Base-by-base conservation (phyloP, 1,140 invertebrate genomes). In the Drosophila sproati region DNA sequence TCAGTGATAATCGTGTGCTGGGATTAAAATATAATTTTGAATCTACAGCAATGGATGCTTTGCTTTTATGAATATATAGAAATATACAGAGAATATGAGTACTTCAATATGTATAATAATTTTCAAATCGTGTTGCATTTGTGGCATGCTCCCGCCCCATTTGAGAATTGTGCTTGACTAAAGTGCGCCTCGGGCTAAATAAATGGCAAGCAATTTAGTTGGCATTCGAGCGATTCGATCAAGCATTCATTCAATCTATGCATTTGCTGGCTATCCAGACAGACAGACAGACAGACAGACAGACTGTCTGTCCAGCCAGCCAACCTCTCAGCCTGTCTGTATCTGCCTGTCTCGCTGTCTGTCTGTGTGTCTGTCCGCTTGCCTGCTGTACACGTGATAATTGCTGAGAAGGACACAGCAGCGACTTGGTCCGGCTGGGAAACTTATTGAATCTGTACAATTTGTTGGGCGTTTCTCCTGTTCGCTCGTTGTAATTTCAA, bases 361-460 rank as follows among this genome's bases (percentile, higher is more conserved):
- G 32, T 32, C n/a, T 35, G 32, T 20, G 32, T 67, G 32, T 29
- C 45, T 32, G 5, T 57, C 32, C 8, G 43, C 35, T 41, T 72
- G 41, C 20, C 45, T 57, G 50, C 12, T n/a, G 41, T 45, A 73
- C 56, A 83, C 73, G 73, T 80, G 81, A 83, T 83, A 83, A 83
- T 83, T 83, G 81, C 73, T 70, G 68, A 31, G 57, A 56, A 71
- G 60, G 48, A 52, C 66, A 61, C 7, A 12, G 55, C n/a, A 8
- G 54, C 45, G 59, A 57, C 54, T 51, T 63, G 60, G 35, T 20
- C 34, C 10, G 74, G 51, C 39, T 45, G 35, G 67, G 10, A 68
- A 75, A 71, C 76, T 87, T 87, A 87, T 87, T 88, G 82, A 87
- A 87, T 87, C 82, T 88, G 83, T 88, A 88, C 82, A 87, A 87